phyloP scores from a whole-genome alignment of 1,140 invertebrate species.

The Helicoverpa zea region DNA sequence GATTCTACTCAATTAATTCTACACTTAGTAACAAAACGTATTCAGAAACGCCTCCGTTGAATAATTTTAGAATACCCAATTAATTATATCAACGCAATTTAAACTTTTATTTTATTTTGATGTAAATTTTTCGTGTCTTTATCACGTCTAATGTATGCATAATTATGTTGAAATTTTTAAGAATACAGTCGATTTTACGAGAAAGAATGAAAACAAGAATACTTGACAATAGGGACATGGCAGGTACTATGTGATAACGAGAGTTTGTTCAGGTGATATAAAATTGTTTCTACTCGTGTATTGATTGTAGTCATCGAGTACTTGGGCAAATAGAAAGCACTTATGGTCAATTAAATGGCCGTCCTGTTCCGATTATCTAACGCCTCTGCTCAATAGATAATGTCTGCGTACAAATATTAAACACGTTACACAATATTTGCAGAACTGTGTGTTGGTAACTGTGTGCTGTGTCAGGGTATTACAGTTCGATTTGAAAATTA shows the following conservation, averaged over 20 bases:
- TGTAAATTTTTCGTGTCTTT: slow-evolving; percentile 21
- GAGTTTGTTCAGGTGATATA: slow-evolving; percentile 44
- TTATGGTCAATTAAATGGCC: slow-evolving; percentile 45
- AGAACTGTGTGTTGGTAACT: slow-evolving; percentile 5
- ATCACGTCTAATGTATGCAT: not conserved
- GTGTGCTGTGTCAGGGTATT: slow-evolving; percentile 2
- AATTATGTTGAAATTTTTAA: slow-evolving; percentile 4
- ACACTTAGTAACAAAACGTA: not conserved
- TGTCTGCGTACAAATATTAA: slow-evolving; percentile 43
- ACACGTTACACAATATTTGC: slow-evolving; percentile 45
- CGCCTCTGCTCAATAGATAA: slow-evolving; percentile 40
- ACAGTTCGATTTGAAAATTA: not conserved
- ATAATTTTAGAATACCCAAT: slow-evolving; percentile 17
- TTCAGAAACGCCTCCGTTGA: not conserved
- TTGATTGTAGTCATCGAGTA: slow-evolving; percentile 40
- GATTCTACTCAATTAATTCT: slow-evolving; percentile 14
- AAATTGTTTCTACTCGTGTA: slow-evolving; percentile 30
- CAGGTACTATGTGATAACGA: slow-evolving; percentile 6
- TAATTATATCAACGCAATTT: slow-evolving; percentile 25
- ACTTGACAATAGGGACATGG: not conserved
- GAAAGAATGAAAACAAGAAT: not conserved
- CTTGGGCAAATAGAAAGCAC: slow-evolving; percentile 45
- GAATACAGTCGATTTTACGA: not conserved
- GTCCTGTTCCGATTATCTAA: slow-evolving; percentile 47
- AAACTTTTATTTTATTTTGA: slow-evolving; percentile 39